Evolutionary conservation across 2,888 invertebrate species (phyloP), one percentile per base, ranked within the genome.

Genomic region (Melinaea marsaeus): DNA sequence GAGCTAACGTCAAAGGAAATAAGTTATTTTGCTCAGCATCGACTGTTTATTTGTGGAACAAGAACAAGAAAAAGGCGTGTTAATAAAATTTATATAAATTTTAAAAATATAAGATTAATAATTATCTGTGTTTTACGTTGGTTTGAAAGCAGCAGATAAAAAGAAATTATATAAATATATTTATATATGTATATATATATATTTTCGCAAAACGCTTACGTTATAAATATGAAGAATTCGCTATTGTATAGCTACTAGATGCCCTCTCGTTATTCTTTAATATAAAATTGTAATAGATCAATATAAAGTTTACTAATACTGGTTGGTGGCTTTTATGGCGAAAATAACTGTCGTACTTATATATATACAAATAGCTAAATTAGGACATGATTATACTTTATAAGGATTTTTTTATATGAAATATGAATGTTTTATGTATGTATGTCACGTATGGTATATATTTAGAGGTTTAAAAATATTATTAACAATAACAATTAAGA

Each of bases 1-100:
- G 78, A 71, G 74, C 66, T 71, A 63, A 68, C 72, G 72, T 74
- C 78, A 79, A 78, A 80, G 80, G 74, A 74, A 78, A 75, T 74
- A 74, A 75, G 71, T 74, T 75, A 72, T 74, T 75, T 71, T 72
- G 70, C 62, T 66, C 70, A 65, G 69, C 32, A 51, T 51, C 51
- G 68, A 33, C 55, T n/a, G 32, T 55, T 37, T 32, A 11, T 33
- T 11, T 63, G 47, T 63, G 59, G 37, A 55, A 56, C 37, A 56
- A 63, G 48, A 13, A 37, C 22, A 22, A 54, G 35, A 7, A 22
- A 32, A 60, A 54, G 42, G 37, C 51, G 35, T 60, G 42, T n/a
- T 7, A 7, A 22, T 22, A 48, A 4, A 48, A 22, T 48, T 48
- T n/a, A 48, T 48, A 48, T n/a, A 48, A 37, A 37, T 37, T 22